Conservation (phyloP, 2,113 vertebrate species). For the Odocoileus virginianus region DNA sequence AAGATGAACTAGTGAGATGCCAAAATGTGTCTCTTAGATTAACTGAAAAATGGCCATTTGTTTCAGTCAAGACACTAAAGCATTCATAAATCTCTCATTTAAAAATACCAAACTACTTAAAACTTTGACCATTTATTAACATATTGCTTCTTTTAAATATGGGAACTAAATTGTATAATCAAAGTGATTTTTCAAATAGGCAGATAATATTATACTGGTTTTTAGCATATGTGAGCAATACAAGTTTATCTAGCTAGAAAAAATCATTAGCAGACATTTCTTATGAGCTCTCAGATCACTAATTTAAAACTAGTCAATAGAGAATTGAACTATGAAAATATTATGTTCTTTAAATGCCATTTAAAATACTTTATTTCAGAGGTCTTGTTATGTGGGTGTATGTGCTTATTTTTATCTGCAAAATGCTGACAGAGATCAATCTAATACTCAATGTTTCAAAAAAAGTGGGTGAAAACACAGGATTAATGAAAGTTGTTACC, state of each 20-base stretch:
- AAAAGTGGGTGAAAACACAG: neutral
- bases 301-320: neutral
- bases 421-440: neutral
- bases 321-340: neutral
- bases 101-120: neutral
- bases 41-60: neutral
- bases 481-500: neutral
- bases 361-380: neutral
- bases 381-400: neutral
- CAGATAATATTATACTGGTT: neutral
- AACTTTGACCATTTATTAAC: neutral
- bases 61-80: conserved; percentile 13
- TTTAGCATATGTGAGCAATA: neutral
- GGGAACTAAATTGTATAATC: neutral
- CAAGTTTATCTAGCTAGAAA: neutral
- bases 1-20: neutral
- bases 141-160: neutral
- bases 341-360: neutral
- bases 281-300: neutral
- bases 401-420: neutral
- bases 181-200: conserved; percentile 12
- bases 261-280: neutral
- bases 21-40: neutral
- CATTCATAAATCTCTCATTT: neutral
- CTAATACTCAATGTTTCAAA: neutral